Evolutionary conservation across 2,797 vertebrate species (phyloP).

Genomic region (Loriculus beryllinus): DNA sequence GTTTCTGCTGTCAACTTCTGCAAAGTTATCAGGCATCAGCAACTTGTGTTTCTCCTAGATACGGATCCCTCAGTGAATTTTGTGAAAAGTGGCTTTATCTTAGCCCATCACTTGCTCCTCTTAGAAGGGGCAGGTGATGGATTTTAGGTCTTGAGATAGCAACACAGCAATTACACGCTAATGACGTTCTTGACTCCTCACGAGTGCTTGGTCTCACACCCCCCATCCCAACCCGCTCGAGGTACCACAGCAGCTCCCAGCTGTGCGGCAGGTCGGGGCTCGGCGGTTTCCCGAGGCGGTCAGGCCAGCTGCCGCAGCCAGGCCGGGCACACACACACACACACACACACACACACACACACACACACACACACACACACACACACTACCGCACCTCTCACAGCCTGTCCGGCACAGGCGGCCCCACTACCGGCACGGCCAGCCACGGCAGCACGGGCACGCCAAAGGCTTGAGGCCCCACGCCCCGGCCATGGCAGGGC

Average conservation of each 20-base stretch:
- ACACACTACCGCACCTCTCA: fast-evolving
- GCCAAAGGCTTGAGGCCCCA: no score
- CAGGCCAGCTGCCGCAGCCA: neutral
- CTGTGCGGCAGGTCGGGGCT: neutral
- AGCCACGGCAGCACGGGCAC: fast-evolving
- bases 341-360: fast-evolving
- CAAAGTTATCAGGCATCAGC: neutral
- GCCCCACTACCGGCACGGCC: no score
- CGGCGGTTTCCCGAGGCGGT: no score
- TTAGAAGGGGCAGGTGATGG: neutral
- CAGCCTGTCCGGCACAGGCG: neutral
- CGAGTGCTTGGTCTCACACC: fast-evolving
- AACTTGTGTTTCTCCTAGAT: neutral
- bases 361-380: fast-evolving
- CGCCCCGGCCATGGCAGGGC: neutral
- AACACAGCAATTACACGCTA: fast-evolving
- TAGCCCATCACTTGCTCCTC: fast-evolving
- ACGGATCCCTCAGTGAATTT: neutral
- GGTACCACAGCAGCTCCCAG: neutral
- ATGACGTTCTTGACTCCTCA: fast-evolving
- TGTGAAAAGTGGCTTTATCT: neutral
- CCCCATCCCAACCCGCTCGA: fast-evolving
- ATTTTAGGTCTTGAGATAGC: neutral
- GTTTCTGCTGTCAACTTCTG: neutral
- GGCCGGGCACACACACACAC: fast-evolving